A percentile compares a stretch with the other conserved stretches of the same genome.
Evolutionary conservation across 2,797 vertebrate genomes (phyloP).

Genomic region (Epinephelus awoara): DNA sequence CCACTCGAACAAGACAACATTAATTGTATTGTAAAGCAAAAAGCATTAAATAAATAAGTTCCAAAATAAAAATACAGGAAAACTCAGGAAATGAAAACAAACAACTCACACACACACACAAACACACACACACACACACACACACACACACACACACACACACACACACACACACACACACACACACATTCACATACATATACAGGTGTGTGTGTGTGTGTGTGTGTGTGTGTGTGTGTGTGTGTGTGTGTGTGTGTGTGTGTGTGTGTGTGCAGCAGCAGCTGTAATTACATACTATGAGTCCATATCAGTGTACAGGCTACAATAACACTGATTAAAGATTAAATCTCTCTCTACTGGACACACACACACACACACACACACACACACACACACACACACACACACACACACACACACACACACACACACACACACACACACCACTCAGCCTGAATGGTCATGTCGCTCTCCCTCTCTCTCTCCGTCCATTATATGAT

Average conservation of each 20-base stretch:
- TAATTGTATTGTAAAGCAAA: too few species aligned
- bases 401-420: slow-evolving; percentile 20
- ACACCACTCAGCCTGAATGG: slow-evolving; percentile 38
- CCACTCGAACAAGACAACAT: too few species aligned
- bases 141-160: too few species aligned
- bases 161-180: too few species aligned
- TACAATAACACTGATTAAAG: slow-evolving; percentile 73
- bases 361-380: slow-evolving; percentile 24
- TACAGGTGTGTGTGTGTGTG: neutral
- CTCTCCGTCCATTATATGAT: slow-evolving; percentile 61
- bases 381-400: slow-evolving; percentile 19
- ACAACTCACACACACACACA: neutral
- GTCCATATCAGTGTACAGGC: slow-evolving; percentile 63
- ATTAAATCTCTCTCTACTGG: slow-evolving; percentile 60
- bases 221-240: neutral
- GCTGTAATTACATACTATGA: slow-evolving; percentile 74
- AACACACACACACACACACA: neutral
- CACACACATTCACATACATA: too few species aligned
- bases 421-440: slow-evolving; percentile 20
- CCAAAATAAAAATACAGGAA: too few species aligned
- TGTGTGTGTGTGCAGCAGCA: slow-evolving; percentile 39
- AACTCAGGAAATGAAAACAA: neutral
- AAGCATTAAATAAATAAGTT: too few species aligned
- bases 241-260: too few species aligned
- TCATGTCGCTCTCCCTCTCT: slow-evolving; percentile 30